These are phyloP conservation scores for Muscicapa comitata DNA, from an alignment of 2,797 vertebrate species.

Conservation along the genomic window DNA sequence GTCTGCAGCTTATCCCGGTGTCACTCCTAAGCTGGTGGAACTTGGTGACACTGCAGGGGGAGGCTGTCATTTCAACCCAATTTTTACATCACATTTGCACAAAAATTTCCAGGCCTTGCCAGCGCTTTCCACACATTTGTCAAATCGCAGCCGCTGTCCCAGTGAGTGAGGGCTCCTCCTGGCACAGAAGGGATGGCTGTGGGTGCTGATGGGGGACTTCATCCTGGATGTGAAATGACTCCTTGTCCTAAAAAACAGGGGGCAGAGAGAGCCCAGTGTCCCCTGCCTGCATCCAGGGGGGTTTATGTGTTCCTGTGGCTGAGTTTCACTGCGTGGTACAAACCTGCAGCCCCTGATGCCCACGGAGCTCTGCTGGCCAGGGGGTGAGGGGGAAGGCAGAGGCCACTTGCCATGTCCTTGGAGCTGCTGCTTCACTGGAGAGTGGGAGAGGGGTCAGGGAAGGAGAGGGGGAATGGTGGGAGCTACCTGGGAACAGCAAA, in stretches of 20 bases:
- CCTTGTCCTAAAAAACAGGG: background rate
- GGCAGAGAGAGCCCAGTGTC: background rate
- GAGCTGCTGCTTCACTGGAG: background rate
- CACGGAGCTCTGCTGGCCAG: accelerated
- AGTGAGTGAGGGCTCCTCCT: background rate
- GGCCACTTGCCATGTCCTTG: background rate
- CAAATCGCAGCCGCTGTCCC: background rate
- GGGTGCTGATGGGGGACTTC: background rate
- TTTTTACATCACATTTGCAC: slow-evolving; percentile 36
- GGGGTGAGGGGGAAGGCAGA: background rate
- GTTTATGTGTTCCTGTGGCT: accelerated
- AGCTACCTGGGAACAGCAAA: background rate
- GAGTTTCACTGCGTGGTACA: background rate
- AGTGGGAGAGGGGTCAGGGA: background rate
- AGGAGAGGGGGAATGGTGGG: background rate
- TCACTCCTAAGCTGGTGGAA: slow-evolving; percentile 46
- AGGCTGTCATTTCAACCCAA: slow-evolving; percentile 59
- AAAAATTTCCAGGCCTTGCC: slow-evolving; percentile 12
- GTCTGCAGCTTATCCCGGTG: slow-evolving; percentile 41
- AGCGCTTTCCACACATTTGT: background rate
- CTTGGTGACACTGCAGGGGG: slow-evolving; percentile 38
- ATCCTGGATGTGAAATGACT: accelerated
- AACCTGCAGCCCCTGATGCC: background rate
- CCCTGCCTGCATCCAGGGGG: background rate
- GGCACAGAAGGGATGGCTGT: background rate